Base-by-base conservation (phyloP, 2,797 vertebrate genomes). In the Loriculus beryllinus region DNA sequence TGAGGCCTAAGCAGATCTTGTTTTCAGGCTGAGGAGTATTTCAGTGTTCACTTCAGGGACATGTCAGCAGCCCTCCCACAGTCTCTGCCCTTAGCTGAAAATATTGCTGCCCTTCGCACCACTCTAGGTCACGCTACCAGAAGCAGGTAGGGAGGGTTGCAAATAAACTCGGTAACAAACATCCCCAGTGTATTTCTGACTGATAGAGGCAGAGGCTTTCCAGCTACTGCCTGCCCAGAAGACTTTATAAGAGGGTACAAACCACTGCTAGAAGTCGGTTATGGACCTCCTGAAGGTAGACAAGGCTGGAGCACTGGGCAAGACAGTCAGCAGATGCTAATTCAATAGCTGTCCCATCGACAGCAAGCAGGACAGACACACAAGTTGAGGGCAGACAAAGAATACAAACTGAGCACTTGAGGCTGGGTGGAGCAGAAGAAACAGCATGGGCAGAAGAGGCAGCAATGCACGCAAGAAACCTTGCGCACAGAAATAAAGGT, bases 11-110 rank as follows among this genome's bases (percentile, higher is more conserved):
- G 60, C 23, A 52, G 76, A 17, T 89, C 54, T 79, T 68, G 9
- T 45, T 87, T 68, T 72, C 87, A 92, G 69, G 47, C 52, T 86
- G 39, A 65, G 21, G 77, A 86, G n/a, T 59, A 88, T 20, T 68
- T 74, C 69, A 71, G 45, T 8, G 47, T 49, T 77, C 67, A 64
- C 28, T 37, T 59, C 64, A 40, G 0, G 3, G 31, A 60, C 3
- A 1, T 21, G 62, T 85, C 72, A 82, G 39, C 35, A 85, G 57
- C 28, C 29, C 16, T 78, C 71, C 42, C 60, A 22, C 11, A 31
- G 18, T 14, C 76, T 71, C 26, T 31, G 29, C 48, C 62, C 80
- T 76, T 8, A 37, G 20, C 54, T 68, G 63, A 79, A 87, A 81
- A 68, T 20, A 25, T 25, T 42, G 28, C 54, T 39, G 14, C 74